phyloP scores from a whole-genome alignment of 2,888 invertebrate genomes.

The Leptarthrus brevirostris region DNA sequence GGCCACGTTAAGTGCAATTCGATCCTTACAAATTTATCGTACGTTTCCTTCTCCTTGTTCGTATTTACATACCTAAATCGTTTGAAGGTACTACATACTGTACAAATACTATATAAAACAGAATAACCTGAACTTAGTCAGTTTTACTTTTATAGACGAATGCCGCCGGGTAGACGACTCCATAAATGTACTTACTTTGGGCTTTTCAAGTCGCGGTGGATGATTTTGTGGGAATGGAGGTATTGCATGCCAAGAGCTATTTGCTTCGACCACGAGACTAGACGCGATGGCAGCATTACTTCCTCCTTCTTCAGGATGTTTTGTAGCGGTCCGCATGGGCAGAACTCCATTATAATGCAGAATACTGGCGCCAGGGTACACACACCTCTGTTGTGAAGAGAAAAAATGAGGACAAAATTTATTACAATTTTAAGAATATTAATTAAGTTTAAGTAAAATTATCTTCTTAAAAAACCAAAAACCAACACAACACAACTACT shows the following conservation, averaged over 20 bases:
- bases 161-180: slow-evolving; percentile 26
- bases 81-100: no score
- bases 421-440: no score
- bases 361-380: slow-evolving; percentile 92
- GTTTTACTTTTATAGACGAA: background rate
- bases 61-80: no score
- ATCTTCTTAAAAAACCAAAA: no score
- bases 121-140: background rate
- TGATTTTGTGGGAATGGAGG: slow-evolving; percentile 94
- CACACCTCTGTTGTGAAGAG: slow-evolving; percentile 77
- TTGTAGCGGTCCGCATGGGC: slow-evolving; percentile 94
- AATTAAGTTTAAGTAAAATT: no score
- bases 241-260: slow-evolving; percentile 98
- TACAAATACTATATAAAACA: background rate
- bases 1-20: slow-evolving; percentile 32
- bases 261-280: slow-evolving; percentile 94
- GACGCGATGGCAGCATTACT: slow-evolving; percentile 84
- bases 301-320: slow-evolving; percentile 88
- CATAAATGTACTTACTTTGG: slow-evolving; percentile 84
- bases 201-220: slow-evolving; percentile 98
- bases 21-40: slow-evolving; percentile 35
- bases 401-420: slow-evolving; percentile 54
- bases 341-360: slow-evolving; percentile 98
- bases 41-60: background rate
- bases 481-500: no score